A percentile compares a stretch with the other conserved stretches of the same genome.
Evolutionary conservation across 2,113 vertebrate genomes (phyloP).

Genomic region (Oryzias celebensis): DNA sequence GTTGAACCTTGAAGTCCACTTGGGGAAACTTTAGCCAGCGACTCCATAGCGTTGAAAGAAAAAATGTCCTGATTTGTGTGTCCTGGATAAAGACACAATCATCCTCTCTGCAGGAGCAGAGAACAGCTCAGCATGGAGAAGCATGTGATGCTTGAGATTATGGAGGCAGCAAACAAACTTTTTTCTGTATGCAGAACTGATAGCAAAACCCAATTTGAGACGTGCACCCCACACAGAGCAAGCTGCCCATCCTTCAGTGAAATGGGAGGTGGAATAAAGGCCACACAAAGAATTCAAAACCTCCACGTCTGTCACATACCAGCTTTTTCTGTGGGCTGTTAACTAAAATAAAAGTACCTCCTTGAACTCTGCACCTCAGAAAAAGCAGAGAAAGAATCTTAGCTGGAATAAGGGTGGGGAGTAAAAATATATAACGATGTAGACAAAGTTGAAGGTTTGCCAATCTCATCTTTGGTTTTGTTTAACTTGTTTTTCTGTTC

Average conservation of each 20-base stretch:
- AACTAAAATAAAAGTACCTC: neutral
- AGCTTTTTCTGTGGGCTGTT: neutral
- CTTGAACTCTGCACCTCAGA: conserved; percentile 7
- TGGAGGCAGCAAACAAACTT: neutral
- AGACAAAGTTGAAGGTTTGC: conserved; percentile 12
- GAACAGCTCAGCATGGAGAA: neutral
- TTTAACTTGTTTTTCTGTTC: conserved; percentile 19
- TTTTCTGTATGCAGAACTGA: neutral
- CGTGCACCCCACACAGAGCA: neutral
- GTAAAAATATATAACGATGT: neutral
- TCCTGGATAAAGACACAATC: neutral
- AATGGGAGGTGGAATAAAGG: neutral
- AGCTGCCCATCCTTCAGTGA: neutral
- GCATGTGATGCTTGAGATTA: neutral
- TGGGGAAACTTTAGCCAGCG: no score
- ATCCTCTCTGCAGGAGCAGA: neutral
- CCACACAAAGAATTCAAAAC: conserved; percentile 16
- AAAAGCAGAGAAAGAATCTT: conserved; percentile 11
- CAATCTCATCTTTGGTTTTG: conserved; percentile 37
- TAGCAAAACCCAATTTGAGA: conserved; percentile 2
- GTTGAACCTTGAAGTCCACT: no score
- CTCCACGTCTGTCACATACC: conserved; percentile 1
- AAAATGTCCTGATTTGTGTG: neutral
- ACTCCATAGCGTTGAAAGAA: no score
- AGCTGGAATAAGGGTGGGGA: conserved; percentile 2